Evolutionary conservation across 2,113 vertebrate species (phyloP).

Genomic region (Lasiurus borealis): DNA sequence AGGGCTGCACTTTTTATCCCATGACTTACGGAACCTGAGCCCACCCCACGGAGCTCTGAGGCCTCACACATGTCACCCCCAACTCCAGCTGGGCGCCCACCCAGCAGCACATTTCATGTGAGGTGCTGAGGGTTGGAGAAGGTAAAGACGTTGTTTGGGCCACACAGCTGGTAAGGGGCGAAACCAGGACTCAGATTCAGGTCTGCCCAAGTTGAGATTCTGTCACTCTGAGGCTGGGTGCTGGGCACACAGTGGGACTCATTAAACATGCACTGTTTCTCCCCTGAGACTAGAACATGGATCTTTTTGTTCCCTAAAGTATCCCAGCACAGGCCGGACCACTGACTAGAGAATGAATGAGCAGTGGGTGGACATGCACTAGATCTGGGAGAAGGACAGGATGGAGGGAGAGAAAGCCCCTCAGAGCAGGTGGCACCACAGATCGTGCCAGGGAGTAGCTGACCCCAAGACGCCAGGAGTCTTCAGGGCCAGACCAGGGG

Average conservation of each 20-base stretch:
- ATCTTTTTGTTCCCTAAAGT: neutral
- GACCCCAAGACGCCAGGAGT: too few relatives aligned
- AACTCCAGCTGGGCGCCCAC: neutral
- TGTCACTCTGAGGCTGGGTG: neutral
- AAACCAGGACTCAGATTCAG: neutral
- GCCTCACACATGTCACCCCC: neutral
- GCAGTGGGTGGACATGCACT: accelerated
- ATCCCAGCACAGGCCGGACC: neutral
- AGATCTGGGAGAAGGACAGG: accelerated
- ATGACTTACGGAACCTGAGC: constrained; percentile 47
- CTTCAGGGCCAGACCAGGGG: accelerated
- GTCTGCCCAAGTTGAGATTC: neutral
- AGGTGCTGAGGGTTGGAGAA: neutral
- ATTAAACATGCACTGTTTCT: neutral
- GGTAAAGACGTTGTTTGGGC: neutral
- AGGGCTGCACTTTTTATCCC: neutral
- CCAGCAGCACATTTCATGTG: neutral
- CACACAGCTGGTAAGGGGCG: neutral
- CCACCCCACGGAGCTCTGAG: neutral
- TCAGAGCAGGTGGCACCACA: accelerated
- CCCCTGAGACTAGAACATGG: neutral
- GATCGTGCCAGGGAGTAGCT: too few relatives aligned
- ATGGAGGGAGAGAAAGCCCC: accelerated
- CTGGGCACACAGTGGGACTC: neutral
- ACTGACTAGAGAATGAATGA: accelerated